Percentiles rank a stretch among this genome's conserved stretches.
Conservation (phyloP, 2,888 invertebrate species). For the Salpingus planirostris region DNA sequence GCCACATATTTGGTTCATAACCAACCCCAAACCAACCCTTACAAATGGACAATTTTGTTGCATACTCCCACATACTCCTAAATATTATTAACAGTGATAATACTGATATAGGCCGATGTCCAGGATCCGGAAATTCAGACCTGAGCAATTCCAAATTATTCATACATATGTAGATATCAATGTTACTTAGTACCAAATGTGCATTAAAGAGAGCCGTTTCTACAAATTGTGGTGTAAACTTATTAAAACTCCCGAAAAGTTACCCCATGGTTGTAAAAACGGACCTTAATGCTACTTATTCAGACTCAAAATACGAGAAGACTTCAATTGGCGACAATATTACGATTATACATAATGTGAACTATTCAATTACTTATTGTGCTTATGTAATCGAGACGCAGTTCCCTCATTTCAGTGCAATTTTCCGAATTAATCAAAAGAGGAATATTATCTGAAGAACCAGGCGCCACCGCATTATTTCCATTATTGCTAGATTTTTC, state of each 20-base stretch:
- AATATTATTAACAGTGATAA: conserved; percentile 24
- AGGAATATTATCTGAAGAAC: conserved; percentile 39
- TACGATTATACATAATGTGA: no score
- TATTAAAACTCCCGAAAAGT: conserved; percentile 3
- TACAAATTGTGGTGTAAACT: conserved; percentile 1
- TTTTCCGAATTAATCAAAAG: conserved; percentile 32
- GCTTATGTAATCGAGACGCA: conserved; percentile 41
- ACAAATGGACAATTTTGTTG: no score
- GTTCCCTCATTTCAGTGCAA: conserved; percentile 41
- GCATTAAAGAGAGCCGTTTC: no score
- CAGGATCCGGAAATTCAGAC: neutral
- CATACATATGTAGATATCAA: no score
- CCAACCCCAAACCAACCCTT: no score
- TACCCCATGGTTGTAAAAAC: neutral
- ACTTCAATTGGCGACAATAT: no score
- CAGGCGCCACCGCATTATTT: no score
- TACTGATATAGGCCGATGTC: conserved; percentile 39
- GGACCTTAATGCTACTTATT: no score
- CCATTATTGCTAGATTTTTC: conserved; percentile 18
- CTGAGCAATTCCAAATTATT: conserved; percentile 1
- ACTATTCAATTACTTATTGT: conserved; percentile 43
- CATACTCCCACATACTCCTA: neutral
- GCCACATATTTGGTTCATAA: no score
- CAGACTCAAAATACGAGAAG: no score
- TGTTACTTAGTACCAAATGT: no score